Evolutionary conservation across 1,140 invertebrate genomes (phyloP).

Genomic region (Magallana ariakensis): DNA sequence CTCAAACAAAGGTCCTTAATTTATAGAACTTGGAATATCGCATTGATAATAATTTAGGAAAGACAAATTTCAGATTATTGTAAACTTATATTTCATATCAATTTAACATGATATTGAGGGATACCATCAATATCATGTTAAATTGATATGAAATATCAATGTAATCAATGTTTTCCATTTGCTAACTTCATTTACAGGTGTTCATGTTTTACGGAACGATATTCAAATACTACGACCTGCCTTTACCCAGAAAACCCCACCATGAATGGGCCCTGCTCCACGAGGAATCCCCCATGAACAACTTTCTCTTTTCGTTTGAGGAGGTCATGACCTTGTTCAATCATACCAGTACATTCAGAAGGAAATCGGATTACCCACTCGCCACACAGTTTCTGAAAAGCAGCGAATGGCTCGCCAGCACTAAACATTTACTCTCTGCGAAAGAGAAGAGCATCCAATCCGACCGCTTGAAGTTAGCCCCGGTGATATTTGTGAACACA

Average conservation of each 20-base stretch:
- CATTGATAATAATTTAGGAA: too few species aligned
- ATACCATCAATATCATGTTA: too few species aligned
- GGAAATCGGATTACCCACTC: conserved; percentile 87
- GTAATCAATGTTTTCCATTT: too few species aligned
- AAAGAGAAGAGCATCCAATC: conserved; percentile 83
- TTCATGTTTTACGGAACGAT: conserved; percentile 88
- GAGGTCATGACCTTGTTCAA: conserved; percentile 86
- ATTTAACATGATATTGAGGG: neutral
- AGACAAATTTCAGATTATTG: too few species aligned
- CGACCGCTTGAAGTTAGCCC: conserved; percentile 80
- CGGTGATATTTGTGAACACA: conserved; percentile 89
- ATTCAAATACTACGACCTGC: conserved; percentile 85
- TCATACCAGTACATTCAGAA: conserved; percentile 89
- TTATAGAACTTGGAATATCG: conserved; percentile 38
- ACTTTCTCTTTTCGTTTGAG: conserved; percentile 83
- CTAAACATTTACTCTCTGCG: conserved; percentile 82
- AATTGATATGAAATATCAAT: too few species aligned
- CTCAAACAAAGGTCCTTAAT: conserved; percentile 1
- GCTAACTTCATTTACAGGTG: conserved; percentile 63
- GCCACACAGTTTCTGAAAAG: conserved; percentile 86
- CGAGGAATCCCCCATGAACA: conserved; percentile 93
- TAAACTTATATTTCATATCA: neutral
- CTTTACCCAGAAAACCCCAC: conserved; percentile 83
- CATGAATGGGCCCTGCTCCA: conserved; percentile 89
- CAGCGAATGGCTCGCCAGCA: conserved; percentile 80